phyloP scores from a whole-genome alignment of 2,113 vertebrate genomes.

The Elaphurus davidianus region DNA sequence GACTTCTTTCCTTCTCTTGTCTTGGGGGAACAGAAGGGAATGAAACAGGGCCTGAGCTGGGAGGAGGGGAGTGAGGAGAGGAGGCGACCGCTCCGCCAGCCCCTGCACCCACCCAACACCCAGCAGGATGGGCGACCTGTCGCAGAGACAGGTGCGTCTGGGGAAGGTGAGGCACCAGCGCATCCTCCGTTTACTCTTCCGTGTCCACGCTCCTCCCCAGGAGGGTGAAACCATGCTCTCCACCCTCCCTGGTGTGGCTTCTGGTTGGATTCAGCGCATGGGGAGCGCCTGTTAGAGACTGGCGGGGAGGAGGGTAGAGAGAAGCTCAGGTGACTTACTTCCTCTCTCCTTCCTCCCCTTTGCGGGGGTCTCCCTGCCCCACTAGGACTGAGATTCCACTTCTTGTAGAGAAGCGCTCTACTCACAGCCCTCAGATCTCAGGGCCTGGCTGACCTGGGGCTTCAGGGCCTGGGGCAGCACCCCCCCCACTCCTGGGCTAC shows the following conservation, averaged over 20 bases:
- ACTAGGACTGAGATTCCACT: neutral
- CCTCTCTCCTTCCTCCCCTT: neutral
- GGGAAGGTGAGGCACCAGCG: neutral
- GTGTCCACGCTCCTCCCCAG: accelerated
- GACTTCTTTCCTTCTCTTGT: neutral
- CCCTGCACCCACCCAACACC: neutral
- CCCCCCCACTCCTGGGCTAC: neutral
- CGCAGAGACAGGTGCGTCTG: accelerated
- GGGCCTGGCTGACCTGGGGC: neutral
- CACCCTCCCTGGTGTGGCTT: neutral
- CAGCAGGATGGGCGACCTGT: neutral
- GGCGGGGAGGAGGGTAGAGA: neutral
- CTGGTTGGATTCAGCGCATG: neutral
- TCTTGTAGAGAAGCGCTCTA: neutral
- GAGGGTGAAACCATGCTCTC: neutral
- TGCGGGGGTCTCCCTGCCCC: neutral
- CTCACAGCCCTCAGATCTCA: neutral
- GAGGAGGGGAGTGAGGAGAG: neutral
- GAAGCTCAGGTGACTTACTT: neutral
- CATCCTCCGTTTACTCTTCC: accelerated
- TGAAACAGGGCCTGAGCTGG: neutral
- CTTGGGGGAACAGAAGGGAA: neutral
- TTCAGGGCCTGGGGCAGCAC: accelerated
- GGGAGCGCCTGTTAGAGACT: neutral
- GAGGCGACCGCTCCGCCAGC: neutral